Base-by-base conservation (phyloP, 2,888 invertebrate species). In the Drosophila anceps region DNA sequence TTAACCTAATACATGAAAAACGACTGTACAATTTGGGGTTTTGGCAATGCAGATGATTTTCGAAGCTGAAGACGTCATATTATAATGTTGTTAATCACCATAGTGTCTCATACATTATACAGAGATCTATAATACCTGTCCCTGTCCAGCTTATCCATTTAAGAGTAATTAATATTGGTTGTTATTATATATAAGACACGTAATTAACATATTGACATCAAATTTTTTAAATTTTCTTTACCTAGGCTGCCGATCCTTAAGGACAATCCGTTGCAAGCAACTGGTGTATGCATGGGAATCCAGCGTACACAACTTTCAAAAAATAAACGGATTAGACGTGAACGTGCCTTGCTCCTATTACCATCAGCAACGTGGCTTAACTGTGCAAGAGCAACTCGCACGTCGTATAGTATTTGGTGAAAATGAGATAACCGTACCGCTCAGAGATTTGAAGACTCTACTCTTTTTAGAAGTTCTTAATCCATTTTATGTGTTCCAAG, bases 401-500 rank as follows among this genome's bases (percentile, higher is more conserved):
- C 78, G 98, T 91, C 94, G 96, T 53, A 94, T 95, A 82, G 96
- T 98, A 62, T 98, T 97, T 92, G 98, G 98, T 0, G 93, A 95
- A 29, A 98, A 98, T 93, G 96, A 96, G 92, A 98, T 98, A 82
- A 94, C 95, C 58, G 96, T 98, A 41, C 96, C 96, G 6, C 95
- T 97, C 55, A 95, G 96, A 88, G 95, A 96, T 55, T 94, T 97
- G 50, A 90, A 95, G 69, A 95, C 95, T 0, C 94, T 98, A 15
- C 93, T 98, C 0, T 95, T 96, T 43, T 93, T 97, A 75, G 98
- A 98, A 93, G 96, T 97, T 39, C 95, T 98, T 83, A 98, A 98
- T 93, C 98, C 98, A 5, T 98, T 98, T 94, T 98, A 98, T 94
- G 96, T 98, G 90, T 98, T 98, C 94, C 98, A 98, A 95, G 92